Conservation (phyloP, 2,888 invertebrate genomes). For the Microchrysa polita region DNA sequence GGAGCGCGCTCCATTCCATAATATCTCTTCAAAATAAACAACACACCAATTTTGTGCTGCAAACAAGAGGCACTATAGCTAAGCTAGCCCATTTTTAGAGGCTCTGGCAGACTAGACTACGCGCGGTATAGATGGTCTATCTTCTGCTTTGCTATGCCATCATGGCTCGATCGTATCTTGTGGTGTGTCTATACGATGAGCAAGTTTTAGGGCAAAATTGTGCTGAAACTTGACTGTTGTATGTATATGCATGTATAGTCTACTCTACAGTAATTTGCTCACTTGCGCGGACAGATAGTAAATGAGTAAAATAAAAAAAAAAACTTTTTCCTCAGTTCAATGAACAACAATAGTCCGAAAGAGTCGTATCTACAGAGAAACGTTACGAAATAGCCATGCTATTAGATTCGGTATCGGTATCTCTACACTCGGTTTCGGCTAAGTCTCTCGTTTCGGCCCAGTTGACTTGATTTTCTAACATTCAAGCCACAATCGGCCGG, state of each 20-base stretch:
- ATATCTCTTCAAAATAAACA: neutral
- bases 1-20: too few relatives aligned
- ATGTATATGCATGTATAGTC: too few relatives aligned
- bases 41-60: too few relatives aligned
- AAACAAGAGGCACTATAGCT: neutral
- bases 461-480: conserved; percentile 15
- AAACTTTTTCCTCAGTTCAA: conserved; percentile 40
- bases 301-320: conserved; percentile 21
- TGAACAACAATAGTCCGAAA: conserved; percentile 22
- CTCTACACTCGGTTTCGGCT: neutral
- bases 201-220: conserved; percentile 37
- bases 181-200: neutral
- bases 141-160: too few relatives aligned
- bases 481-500: neutral
- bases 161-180: conserved; percentile 21
- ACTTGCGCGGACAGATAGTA: too few relatives aligned
- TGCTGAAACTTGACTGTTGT: conserved; percentile 2
- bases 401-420: too few relatives aligned
- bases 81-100: neutral
- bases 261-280: too few relatives aligned
- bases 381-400: too few relatives aligned
- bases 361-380: neutral
- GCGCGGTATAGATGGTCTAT: neutral
- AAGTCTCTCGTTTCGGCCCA: neutral
- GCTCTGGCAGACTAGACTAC: neutral